Percentiles rank a stretch among this genome's conserved stretches.
Conservation (phyloP, 2,113 vertebrate species). For the Nannobrachium achirus region DNA sequence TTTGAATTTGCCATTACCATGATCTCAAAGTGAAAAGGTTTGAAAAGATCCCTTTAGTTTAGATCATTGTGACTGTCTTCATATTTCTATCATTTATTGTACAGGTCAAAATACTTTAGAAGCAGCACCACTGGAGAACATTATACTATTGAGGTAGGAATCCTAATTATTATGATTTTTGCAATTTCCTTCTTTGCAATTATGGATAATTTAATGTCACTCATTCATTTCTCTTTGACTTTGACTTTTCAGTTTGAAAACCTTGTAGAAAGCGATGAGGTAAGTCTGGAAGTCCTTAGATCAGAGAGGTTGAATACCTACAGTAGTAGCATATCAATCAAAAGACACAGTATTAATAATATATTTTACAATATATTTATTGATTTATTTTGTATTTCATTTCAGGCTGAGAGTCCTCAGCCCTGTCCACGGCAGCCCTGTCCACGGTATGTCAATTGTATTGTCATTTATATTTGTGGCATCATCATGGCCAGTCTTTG, state of each 20-base stretch:
- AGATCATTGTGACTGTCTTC: background rate
- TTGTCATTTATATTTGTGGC: background rate
- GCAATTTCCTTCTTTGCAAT: background rate
- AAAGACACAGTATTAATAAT: background rate
- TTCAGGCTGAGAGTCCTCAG: slow-evolving; percentile 78
- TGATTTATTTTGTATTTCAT: slow-evolving; percentile 25
- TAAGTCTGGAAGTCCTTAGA: slow-evolving; percentile 46
- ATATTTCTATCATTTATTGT: slow-evolving; percentile 10
- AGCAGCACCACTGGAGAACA: slow-evolving; percentile 78
- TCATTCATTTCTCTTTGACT: slow-evolving; percentile 18
- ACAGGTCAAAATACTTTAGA: slow-evolving; percentile 81
- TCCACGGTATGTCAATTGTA: slow-evolving; percentile 60
- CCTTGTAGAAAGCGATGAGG: slow-evolving; percentile 84
- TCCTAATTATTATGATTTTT: too few relatives aligned
- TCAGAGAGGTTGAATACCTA: background rate
- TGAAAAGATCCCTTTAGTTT: background rate
- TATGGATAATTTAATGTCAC: background rate
- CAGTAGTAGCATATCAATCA: too few relatives aligned
- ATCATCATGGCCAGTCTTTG: background rate
- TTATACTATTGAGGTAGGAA: slow-evolving; percentile 76
- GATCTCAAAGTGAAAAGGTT: background rate
- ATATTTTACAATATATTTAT: background rate
- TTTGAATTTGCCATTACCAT: too few relatives aligned
- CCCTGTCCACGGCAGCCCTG: slow-evolving; percentile 75
- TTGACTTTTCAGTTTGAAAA: slow-evolving; percentile 81